phyloP scores from a whole-genome alignment of 2,888 invertebrate genomes.

The Cephalotes varians region DNA sequence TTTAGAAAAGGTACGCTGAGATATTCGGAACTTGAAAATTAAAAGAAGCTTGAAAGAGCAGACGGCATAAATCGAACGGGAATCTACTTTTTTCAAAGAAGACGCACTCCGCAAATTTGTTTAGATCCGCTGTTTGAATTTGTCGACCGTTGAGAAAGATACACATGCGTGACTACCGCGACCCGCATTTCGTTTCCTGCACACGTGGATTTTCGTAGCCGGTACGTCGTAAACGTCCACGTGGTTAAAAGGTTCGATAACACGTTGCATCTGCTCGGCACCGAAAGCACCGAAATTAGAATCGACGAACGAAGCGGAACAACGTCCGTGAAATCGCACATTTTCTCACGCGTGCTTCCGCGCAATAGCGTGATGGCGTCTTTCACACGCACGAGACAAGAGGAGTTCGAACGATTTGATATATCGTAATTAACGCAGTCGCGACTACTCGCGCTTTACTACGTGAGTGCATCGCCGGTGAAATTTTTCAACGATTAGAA shows the following conservation, averaged over 20 bases:
- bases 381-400: not conserved
- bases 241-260: conserved; percentile 77
- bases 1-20: conserved; percentile 58
- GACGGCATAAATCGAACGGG: not conserved
- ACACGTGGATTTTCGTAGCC: conserved; percentile 76
- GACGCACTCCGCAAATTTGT: conserved; percentile 15
- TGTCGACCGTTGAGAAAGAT: conserved; percentile 61
- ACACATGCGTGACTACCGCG: conserved; percentile 69
- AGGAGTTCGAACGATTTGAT: not conserved
- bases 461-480: not conserved
- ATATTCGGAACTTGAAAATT: conserved; percentile 58
- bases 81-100: not conserved
- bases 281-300: conserved; percentile 67
- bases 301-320: conserved; percentile 56
- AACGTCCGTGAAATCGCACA: conserved; percentile 58
- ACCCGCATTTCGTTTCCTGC: conserved; percentile 79
- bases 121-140: conserved; percentile 34
- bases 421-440: not conserved
- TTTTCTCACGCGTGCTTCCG: conserved; percentile 53
- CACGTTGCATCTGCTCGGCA: conserved; percentile 73
- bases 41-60: not conserved
- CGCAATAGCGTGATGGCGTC: conserved; percentile 46
- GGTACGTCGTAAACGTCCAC: conserved; percentile 72
- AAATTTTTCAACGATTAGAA: not conserved
- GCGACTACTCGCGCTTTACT: not conserved